Conservation (phyloP, 2,113 vertebrate species). For the Brienomyrus longianalis region DNA sequence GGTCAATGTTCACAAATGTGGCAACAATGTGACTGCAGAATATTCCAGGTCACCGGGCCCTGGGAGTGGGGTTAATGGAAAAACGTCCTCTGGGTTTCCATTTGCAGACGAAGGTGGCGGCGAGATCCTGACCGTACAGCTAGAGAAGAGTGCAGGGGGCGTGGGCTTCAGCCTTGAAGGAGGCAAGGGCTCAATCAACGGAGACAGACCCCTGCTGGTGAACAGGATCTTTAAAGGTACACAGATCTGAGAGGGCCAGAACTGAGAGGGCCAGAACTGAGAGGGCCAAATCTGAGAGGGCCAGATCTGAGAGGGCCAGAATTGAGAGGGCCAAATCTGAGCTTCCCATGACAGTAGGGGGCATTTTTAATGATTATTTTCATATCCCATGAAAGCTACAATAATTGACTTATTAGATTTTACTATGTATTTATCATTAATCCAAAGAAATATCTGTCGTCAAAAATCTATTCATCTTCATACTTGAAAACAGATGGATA, state of each 20-base stretch:
- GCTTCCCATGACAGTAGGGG: background rate
- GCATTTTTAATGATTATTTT: background rate
- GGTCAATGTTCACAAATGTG: background rate
- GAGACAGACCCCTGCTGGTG: slow-evolving; percentile 77
- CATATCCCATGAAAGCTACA: background rate
- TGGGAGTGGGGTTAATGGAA: background rate
- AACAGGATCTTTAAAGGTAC: slow-evolving; percentile 85
- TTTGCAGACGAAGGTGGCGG: slow-evolving; percentile 33
- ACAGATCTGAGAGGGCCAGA: background rate
- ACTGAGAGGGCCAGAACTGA: background rate
- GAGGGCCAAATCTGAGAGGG: no score
- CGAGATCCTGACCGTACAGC: slow-evolving; percentile 45
- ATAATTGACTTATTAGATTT: background rate
- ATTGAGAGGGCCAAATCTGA: background rate
- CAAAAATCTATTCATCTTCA: no score
- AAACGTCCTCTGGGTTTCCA: background rate
- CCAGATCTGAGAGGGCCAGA: background rate
- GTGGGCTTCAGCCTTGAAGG: slow-evolving; percentile 89
- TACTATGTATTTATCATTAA: background rate
- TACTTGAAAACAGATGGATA: no score
- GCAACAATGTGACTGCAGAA: background rate
- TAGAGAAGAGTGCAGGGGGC: slow-evolving; percentile 78
- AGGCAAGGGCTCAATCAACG: slow-evolving; percentile 82
- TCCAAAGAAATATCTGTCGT: background rate
- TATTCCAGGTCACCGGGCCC: background rate